These are phyloP conservation scores for Pitangus sulphuratus DNA, from an alignment of 2,797 vertebrate genomes.

Conservation along the genomic window DNA sequence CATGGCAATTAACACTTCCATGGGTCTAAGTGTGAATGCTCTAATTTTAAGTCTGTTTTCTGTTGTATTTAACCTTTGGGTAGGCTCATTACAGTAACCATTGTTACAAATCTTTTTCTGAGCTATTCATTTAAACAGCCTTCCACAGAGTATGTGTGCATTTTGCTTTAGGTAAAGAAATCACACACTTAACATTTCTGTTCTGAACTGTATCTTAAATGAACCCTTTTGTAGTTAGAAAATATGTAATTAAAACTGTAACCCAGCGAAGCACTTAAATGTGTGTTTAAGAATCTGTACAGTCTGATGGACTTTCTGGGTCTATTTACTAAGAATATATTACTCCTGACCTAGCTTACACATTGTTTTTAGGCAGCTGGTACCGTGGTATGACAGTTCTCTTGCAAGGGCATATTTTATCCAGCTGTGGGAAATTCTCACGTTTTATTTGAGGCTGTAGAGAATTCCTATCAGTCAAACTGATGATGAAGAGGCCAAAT, in stretches of 20 bases:
- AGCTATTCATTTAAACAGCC: conserved; percentile 9
- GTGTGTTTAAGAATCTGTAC: background rate
- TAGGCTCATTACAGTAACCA: background rate
- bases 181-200: background rate
- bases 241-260: conserved; percentile 35
- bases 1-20: background rate
- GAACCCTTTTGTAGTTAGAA: background rate
- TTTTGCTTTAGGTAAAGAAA: conserved; percentile 32
- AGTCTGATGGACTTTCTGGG: background rate
- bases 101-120: conserved; percentile 4
- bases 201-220: conserved; percentile 37
- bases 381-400: background rate
- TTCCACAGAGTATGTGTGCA: background rate
- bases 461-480: background rate
- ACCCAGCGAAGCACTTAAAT: background rate
- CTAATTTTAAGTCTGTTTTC: conserved; percentile 33
- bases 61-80: conserved; percentile 30
- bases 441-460: background rate
- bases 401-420: background rate
- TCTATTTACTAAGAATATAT: background rate
- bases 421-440: background rate
- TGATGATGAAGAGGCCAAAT: background rate
- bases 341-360: background rate
- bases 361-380: background rate
- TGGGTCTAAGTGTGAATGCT: background rate